Base-by-base conservation (phyloP, 1,140 invertebrate genomes). In the Dysdera silvatica region DNA sequence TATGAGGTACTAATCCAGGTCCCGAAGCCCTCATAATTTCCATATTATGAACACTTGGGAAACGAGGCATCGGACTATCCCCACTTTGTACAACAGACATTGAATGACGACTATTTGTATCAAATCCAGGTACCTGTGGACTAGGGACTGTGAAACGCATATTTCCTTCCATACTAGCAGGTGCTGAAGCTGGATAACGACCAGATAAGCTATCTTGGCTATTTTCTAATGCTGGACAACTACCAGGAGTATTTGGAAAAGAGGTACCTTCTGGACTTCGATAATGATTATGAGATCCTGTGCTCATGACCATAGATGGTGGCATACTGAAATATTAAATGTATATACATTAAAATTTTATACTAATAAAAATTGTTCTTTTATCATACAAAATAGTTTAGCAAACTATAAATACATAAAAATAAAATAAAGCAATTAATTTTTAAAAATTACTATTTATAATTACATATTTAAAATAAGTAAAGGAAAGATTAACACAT, bases 101-200 rank as follows among this genome's bases (percentile, higher is more conserved):
- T 41, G 58, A 43, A 33, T 57, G 49, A 16, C 63, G 51, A n/a
- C 31, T 32, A 28, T 52, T 52, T 51, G 52, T 61, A 23, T 41
- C 60, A 49, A 61, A 66, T 37, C 24, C 40, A 33, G 49, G 35
- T 49, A 66, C 62, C 23, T 63, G 65, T 49, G 69, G 79, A 70
- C 78, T 79, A 29, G 77, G 76, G 48, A 77, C 76, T 51, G 77
- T 74, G 70, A 79, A 79, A 41, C 75, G 65, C n/a, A 68, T 53
- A 23, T 32, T 45, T 6, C 59, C 37, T 48, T 64, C 60, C 49
- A 63, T 57, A 37, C 52, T 63, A 16, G 48, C 61, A 26, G 55
- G 54, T 35, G 48, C 62, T 29, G 62, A 63, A 23, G 43, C 29
- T 40, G 61, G 61, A 49, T 48, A 63, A 40, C 61, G 61, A 14